Evolutionary conservation across 2,888 invertebrate species (phyloP).

Genomic region (Luperina nickerlii): DNA sequence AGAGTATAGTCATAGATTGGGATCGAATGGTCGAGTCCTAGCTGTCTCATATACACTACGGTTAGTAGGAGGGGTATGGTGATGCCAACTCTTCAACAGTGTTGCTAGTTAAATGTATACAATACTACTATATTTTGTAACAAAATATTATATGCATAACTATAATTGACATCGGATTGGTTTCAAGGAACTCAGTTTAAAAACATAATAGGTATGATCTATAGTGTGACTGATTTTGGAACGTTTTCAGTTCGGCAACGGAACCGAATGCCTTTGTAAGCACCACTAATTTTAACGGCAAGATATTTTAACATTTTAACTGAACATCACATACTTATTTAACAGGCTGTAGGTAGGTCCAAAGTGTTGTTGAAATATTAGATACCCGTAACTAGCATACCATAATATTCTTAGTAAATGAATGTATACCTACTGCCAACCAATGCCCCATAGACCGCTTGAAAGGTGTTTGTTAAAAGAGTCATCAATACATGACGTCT

Average conservation of each 20-base stretch:
- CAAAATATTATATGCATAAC: not conserved
- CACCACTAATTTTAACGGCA: not conserved
- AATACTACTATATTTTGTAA: too few species aligned
- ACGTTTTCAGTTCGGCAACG: not conserved
- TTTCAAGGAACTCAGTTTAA: not conserved
- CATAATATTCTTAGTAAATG: not conserved
- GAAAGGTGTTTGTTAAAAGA: not conserved
- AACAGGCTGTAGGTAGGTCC: not conserved
- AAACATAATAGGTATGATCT: too few species aligned
- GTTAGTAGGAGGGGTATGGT: too few species aligned
- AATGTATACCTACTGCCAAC: not conserved
- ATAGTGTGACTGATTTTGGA: not conserved
- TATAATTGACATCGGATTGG: not conserved
- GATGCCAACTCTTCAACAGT: too few species aligned
- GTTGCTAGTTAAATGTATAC: too few species aligned
- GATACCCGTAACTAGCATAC: too few species aligned
- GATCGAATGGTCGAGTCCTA: too few species aligned
- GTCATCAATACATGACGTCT: too few species aligned
- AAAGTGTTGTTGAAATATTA: not conserved
- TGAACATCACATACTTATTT: not conserved
- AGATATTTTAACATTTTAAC: not conserved
- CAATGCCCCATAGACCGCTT: not conserved
- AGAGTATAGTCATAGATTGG: too few species aligned
- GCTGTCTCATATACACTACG: too few species aligned
- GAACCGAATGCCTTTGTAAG: not conserved